Percentiles rank a stretch among this genome's conserved stretches.
phyloP scores from a whole-genome alignment of 1,140 invertebrate species.

The Chlorops oryzae region DNA sequence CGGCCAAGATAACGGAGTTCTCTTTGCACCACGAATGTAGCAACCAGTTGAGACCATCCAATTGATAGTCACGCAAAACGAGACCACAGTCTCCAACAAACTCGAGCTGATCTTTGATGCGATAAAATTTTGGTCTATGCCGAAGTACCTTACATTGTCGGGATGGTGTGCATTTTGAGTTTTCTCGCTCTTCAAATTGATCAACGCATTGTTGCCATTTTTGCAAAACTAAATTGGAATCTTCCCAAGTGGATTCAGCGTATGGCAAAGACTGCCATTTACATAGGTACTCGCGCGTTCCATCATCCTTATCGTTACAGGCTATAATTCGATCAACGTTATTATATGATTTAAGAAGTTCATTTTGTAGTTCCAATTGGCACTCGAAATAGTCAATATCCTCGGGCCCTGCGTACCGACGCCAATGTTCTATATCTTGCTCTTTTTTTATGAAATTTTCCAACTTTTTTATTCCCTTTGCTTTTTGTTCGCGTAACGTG shows the following conservation, averaged over 20 bases:
- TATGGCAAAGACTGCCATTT: constrained; percentile 98
- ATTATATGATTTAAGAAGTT: constrained; percentile 84
- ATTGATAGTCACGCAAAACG: constrained; percentile 90
- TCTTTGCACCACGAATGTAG: constrained; percentile 98
- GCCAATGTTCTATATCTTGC: constrained; percentile 81
- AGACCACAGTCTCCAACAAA: constrained; percentile 74
- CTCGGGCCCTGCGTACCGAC: constrained; percentile 79
- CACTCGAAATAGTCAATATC: constrained; percentile 97
- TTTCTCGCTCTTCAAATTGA: constrained; percentile 74
- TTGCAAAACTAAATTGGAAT: constrained; percentile 70
- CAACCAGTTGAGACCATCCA: constrained; percentile 98
- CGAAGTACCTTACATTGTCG: constrained; percentile 79
- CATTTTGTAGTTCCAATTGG: constrained; percentile 86
- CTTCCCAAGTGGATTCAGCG: constrained; percentile 97
- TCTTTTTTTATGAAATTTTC: constrained; percentile 94
- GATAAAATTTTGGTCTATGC: constrained; percentile 87
- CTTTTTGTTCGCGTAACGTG: constrained; percentile 84
- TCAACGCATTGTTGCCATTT: constrained; percentile 82
- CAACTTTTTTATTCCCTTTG: constrained; percentile 94
- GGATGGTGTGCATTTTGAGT: constrained; percentile 83
- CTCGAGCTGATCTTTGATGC: constrained; percentile 82
- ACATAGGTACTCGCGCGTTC: constrained; percentile 79
- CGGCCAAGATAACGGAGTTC: constrained; percentile 96
- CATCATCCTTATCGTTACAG: constrained; percentile 58
- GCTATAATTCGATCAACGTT: constrained; percentile 89